A percentile compares a stretch with the other conserved stretches of the same genome.
Conservation (phyloP, 2,113 vertebrate species). For the Benitochromis conjunctus region DNA sequence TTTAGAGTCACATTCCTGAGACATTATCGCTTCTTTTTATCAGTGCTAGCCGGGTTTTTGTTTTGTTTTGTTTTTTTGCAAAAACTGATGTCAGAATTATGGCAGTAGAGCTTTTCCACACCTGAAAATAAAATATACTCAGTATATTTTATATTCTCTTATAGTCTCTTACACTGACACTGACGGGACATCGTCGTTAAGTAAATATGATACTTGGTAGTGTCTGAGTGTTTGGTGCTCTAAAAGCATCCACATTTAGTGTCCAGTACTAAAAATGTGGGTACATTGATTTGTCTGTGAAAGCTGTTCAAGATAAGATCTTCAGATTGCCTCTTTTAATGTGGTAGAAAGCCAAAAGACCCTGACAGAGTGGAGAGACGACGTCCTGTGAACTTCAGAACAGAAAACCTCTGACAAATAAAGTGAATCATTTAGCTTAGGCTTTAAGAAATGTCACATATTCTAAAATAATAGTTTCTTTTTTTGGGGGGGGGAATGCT, state of each 20-base stretch:
- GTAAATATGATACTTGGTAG: background rate
- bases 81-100: background rate
- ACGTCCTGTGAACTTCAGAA: background rate
- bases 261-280: background rate
- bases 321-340: background rate
- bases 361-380: accelerated
- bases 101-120: background rate
- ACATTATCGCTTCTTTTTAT: background rate
- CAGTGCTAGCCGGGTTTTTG: background rate
- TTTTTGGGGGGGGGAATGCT: background rate
- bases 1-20: background rate
- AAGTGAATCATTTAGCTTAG: background rate
- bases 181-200: background rate
- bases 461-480: accelerated
- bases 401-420: background rate
- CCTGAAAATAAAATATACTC: background rate
- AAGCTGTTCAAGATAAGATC: background rate
- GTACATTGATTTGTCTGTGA: background rate
- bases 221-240: background rate
- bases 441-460: background rate
- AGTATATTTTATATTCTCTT: background rate
- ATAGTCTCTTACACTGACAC: background rate
- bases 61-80: background rate
- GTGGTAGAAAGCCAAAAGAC: background rate
- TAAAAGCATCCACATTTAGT: background rate